Conservation (phyloP, 2,888 invertebrate species). For the Myopa testacea region DNA sequence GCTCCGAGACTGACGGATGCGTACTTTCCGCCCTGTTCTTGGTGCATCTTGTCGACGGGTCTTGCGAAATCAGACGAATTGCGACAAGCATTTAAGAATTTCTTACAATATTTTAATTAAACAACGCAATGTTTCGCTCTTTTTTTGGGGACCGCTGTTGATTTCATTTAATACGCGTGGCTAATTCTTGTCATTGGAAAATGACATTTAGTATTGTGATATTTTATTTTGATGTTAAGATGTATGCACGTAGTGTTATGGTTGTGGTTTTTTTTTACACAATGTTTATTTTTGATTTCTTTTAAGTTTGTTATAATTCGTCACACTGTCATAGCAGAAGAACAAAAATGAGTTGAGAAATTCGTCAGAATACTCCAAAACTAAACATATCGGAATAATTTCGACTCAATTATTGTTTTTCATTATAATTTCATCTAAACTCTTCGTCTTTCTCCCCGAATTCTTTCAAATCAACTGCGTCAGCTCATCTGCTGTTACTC, state of each 20-base stretch:
- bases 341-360: too few relatives aligned
- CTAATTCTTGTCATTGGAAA: not conserved
- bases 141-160: not conserved
- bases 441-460: too few relatives aligned
- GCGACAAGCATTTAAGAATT: slow-evolving; percentile 8
- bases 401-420: too few relatives aligned
- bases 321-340: too few relatives aligned
- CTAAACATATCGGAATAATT: too few relatives aligned
- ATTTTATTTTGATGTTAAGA: not conserved
- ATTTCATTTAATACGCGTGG: too few relatives aligned
- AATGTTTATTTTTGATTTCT: too few relatives aligned
- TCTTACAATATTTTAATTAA: slow-evolving; percentile 15
- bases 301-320: too few relatives aligned
- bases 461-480: too few relatives aligned
- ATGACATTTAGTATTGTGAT: not conserved
- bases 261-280: not conserved
- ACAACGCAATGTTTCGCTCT: slow-evolving; percentile 2
- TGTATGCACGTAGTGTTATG: not conserved
- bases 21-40: not conserved
- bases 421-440: too few relatives aligned
- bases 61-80: slow-evolving; percentile 8
- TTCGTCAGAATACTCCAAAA: too few relatives aligned
- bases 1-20: not conserved
- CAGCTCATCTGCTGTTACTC: too few relatives aligned
- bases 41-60: not conserved